Evolutionary conservation across 2,113 vertebrate species (phyloP).

Genomic region (Ceyx margarethae): DNA sequence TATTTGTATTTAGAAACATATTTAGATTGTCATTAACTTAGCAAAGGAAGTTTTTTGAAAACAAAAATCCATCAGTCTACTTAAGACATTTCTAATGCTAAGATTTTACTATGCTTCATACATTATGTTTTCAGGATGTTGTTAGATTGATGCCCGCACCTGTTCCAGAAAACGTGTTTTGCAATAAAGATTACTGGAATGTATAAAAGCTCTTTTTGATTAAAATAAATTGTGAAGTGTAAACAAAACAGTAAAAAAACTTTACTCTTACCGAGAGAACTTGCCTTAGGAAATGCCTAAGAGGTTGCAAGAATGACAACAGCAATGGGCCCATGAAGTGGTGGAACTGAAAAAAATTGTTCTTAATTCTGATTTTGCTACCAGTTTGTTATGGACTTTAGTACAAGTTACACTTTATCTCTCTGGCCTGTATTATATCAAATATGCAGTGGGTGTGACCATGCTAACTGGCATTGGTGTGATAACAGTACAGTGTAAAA

Average conservation of each 20-base stretch:
- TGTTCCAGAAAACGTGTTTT: neutral
- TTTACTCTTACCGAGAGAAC: neutral
- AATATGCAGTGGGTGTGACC: no score
- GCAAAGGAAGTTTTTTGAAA: neutral
- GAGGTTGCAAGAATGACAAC: neutral
- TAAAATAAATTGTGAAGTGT: neutral
- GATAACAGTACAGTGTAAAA: neutral
- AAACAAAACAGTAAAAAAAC: neutral
- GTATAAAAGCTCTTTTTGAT: neutral
- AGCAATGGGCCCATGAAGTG: neutral
- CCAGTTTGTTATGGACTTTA: neutral
- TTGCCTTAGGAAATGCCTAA: neutral
- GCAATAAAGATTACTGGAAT: neutral
- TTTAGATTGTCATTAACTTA: neutral
- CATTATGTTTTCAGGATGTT: neutral
- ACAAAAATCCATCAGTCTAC: neutral
- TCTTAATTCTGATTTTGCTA: neutral
- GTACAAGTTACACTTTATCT: neutral
- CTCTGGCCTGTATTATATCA: neutral
- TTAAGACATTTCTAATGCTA: neutral
- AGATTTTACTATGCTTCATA: neutral
- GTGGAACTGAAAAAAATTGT: neutral
- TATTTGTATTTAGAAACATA: neutral
- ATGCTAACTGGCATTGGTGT: fast-evolving
- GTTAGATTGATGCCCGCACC: neutral